These are phyloP conservation scores for Nesospiza acunhae DNA, from an alignment of 2,113 vertebrate genomes.

Conservation along the genomic window DNA sequence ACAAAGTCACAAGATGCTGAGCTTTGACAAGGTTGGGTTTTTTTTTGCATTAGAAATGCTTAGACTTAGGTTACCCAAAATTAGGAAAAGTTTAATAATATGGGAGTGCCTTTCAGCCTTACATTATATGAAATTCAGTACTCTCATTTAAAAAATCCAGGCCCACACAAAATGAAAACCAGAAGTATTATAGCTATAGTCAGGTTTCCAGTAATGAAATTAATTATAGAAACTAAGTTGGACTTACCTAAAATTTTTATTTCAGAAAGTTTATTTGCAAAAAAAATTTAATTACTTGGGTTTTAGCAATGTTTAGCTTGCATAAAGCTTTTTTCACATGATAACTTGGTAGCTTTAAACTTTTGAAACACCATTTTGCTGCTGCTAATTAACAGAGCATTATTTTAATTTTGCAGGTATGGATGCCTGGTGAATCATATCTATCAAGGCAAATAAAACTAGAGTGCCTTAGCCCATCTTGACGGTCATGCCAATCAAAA, in stretches of 20 bases:
- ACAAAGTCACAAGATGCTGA: slow-evolving; percentile 30
- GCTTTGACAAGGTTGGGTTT: background rate
- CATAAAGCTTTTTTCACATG: background rate
- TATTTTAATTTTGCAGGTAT: slow-evolving; percentile 38
- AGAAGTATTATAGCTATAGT: background rate
- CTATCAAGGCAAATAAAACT: slow-evolving; percentile 25
- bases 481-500: slow-evolving; percentile 37
- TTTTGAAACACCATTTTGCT: background rate
- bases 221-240: background rate
- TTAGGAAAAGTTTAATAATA: background rate
- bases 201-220: background rate
- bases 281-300: background rate
- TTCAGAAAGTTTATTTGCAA: background rate
- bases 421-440: background rate
- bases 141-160: background rate
- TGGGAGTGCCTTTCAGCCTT: background rate
- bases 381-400: background rate
- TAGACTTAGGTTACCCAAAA: background rate
- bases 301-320: background rate
- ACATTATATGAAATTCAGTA: background rate
- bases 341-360: background rate
- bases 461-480: slow-evolving; percentile 13
- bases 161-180: background rate
- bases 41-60: background rate
- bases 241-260: background rate